A percentile compares a stretch with the other conserved stretches of the same genome.
Conservation (phyloP, 2,113 vertebrate species). For the Thunnus maccoyii region DNA sequence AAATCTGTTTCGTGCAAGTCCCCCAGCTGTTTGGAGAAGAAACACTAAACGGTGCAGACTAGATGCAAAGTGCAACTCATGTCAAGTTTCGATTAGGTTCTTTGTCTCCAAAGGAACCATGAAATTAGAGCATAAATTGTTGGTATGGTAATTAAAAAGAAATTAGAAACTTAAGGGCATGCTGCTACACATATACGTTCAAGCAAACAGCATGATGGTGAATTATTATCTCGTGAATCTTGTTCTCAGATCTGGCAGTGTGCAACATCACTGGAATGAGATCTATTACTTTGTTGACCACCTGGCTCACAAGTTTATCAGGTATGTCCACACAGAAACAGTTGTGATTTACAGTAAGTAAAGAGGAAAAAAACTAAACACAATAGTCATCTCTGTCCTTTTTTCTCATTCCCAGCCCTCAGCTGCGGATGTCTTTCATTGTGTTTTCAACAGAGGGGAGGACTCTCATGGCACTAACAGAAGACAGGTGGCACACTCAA, state of each 20-base stretch:
- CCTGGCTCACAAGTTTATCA: constrained; percentile 95
- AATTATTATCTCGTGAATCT: not conserved
- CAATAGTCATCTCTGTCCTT: not conserved
- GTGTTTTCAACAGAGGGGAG: constrained; percentile 94
- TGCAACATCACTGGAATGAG: constrained; percentile 97
- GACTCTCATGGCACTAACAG: constrained; percentile 94
- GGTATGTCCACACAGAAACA: constrained; percentile 79
- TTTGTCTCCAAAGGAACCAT: not conserved
- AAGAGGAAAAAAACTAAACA: not conserved
- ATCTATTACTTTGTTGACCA: constrained; percentile 98
- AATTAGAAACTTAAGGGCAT: not conserved
- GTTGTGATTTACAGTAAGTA: not conserved
- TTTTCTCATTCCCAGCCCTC: constrained; percentile 86
- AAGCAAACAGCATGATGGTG: not conserved
- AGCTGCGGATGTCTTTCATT: constrained; percentile 98
- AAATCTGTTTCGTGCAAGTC: not conserved
- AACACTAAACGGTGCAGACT: not conserved
- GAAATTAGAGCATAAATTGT: not conserved
- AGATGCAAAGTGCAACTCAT: not conserved
- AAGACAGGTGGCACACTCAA: constrained; percentile 90
- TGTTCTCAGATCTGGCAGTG: constrained; percentile 92
- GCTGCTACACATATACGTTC: not conserved
- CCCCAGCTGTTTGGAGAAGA: not conserved
- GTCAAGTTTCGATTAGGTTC: not conserved
- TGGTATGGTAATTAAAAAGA: not conserved